These are phyloP conservation scores for Zeuzera pyrina DNA, from an alignment of 2,888 invertebrate species.

Conservation along the genomic window DNA sequence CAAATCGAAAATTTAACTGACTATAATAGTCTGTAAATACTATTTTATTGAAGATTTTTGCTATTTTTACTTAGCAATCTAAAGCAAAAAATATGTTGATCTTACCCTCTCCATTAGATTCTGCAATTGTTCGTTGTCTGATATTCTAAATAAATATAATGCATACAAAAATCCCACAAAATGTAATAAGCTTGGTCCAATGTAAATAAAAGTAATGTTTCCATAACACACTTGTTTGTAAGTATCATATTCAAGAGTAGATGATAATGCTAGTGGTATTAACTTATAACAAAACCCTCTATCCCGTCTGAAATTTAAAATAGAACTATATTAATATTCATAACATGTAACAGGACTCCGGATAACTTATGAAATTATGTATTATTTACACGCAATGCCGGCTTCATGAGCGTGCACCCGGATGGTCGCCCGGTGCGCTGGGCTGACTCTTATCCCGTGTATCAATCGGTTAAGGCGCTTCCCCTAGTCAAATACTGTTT, in stretches of 20 bases:
- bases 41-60: too few relatives aligned
- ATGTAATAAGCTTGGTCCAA: conserved; percentile 82
- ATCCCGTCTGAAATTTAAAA: conserved; percentile 71
- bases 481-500: too few relatives aligned
- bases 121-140: conserved; percentile 87
- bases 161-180: conserved; percentile 82
- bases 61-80: not conserved
- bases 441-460: too few relatives aligned
- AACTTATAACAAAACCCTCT: conserved; percentile 79
- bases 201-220: conserved; percentile 79
- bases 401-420: too few relatives aligned
- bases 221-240: conserved; percentile 80
- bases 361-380: too few relatives aligned
- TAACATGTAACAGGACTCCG: too few relatives aligned
- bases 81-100: too few relatives aligned
- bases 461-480: too few relatives aligned
- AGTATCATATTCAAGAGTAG: conserved; percentile 53
- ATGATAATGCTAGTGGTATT: conserved; percentile 52
- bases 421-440: too few relatives aligned
- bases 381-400: too few relatives aligned
- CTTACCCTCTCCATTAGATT: conserved; percentile 86
- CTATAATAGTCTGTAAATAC: too few relatives aligned
- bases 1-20: too few relatives aligned
- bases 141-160: conserved; percentile 80
- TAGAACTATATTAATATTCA: not conserved